Evolutionary conservation across 2,797 vertebrate species (phyloP), one percentile per base, ranked within the genome.

Genomic region (Silurus aristotelis): DNA sequence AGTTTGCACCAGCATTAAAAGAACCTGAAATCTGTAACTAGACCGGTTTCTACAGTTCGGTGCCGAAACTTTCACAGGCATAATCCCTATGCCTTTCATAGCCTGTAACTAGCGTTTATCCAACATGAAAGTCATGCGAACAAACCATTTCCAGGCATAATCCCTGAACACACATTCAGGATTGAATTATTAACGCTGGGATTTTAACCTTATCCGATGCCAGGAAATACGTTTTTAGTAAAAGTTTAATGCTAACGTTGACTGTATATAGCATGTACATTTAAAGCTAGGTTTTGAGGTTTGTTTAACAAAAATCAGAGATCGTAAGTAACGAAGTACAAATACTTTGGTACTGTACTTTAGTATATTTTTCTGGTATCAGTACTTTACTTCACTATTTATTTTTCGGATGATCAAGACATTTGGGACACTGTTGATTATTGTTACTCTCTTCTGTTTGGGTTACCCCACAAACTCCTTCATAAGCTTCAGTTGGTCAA

Each of bases 21-120:
- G 31, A 76, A 73, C 55, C 20, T 25, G 72, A 73, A 73, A 76
- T 58, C 52, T 76, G n/a, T 77, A 31, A 31, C 55, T 77, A 9
- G 48, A 25, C 46, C 13, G 48, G 48, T 52, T 52, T 71, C 68
- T 71, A 46, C 68, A 71, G 22, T 75, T 31, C 27, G 58, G 55
- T 77, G 12, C 58, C 58, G 55, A 58, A 58, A 58, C 6, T 31
- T 8, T 31, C 15, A 6, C 25, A 58, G 25, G 19, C 14, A 10
- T 27, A 10, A 31, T 76, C 48, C 27, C 48, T 31, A 1, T 76
- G 52, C 15, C 13, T 58, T 58, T 77, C 55, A 31, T 31, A 60
- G 55, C 73, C 72, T 56, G 9, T 75, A 56, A 75, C 48, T 55
- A 19, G 71, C 22, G 15, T 52, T 56, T 75, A 73, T 73, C 22